Conservation (phyloP, 1,140 invertebrate species). For the Phenacoccus solenopsis region DNA sequence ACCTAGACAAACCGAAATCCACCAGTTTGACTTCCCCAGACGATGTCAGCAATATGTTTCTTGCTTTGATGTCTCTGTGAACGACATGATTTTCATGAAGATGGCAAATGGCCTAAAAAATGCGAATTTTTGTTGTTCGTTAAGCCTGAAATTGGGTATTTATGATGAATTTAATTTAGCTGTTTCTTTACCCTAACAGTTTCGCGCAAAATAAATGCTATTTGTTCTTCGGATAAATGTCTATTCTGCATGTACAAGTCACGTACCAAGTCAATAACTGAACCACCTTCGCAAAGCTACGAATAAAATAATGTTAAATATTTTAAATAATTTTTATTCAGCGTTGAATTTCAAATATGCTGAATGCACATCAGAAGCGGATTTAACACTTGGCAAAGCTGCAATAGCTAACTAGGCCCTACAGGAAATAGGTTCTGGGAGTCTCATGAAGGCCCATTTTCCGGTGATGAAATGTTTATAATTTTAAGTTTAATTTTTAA, state of each 20-base stretch:
- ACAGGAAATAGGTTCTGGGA: too few species aligned
- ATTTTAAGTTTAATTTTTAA: too few species aligned
- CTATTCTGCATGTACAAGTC: constrained; percentile 50
- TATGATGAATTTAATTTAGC: neutral
- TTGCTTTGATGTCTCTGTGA: constrained; percentile 74
- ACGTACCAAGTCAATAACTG: constrained; percentile 62
- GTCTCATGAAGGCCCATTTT: too few species aligned
- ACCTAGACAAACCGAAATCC: constrained; percentile 70
- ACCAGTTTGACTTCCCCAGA: constrained; percentile 69
- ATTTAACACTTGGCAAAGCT: too few species aligned
- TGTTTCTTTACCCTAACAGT: constrained; percentile 52
- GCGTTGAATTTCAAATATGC: too few species aligned
- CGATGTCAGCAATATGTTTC: constrained; percentile 72
- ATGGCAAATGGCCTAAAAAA: constrained; percentile 52
- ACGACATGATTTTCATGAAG: constrained; percentile 76
- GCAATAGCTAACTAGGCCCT: too few species aligned
- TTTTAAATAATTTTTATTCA: neutral
- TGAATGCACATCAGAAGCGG: too few species aligned
- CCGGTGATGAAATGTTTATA: too few species aligned
- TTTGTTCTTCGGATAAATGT: constrained; percentile 69
- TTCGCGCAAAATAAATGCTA: constrained; percentile 74
- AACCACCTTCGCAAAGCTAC: constrained; percentile 67
- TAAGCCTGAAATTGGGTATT: neutral
- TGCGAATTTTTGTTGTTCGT: neutral
- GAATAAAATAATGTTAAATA: constrained; percentile 28